These are phyloP conservation scores for Cheilosia variabilis DNA, from an alignment of 2,888 invertebrate species.

Conservation along the genomic window DNA sequence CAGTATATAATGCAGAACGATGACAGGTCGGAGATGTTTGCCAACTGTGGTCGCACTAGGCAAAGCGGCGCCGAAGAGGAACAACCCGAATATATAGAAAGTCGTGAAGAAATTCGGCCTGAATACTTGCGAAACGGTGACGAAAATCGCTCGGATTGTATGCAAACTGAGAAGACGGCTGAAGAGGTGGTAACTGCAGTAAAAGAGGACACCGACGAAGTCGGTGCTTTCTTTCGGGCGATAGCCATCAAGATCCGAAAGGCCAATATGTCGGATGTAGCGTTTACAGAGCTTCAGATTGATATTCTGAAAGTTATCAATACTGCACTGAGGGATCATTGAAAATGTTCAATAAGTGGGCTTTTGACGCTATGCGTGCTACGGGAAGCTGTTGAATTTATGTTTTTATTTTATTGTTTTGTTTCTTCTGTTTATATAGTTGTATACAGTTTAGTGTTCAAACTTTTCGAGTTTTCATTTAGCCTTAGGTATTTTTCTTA, in stretches of 20 bases:
- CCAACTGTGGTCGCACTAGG: constrained; percentile 58
- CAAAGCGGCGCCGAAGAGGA: constrained; percentile 3
- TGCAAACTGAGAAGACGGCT: background rate
- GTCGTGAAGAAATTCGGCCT: background rate
- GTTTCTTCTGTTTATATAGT: background rate
- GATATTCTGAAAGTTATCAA: constrained; percentile 81
- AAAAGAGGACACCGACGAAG: constrained; percentile 80
- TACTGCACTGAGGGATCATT: constrained; percentile 80
- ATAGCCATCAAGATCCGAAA: constrained; percentile 82
- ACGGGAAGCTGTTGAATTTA: background rate
- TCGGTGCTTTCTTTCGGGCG: constrained; percentile 81
- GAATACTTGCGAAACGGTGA: background rate
- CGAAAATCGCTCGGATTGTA: background rate
- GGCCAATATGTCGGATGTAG: constrained; percentile 80
- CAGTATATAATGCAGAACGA: constrained; percentile 13
- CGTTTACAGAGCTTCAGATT: constrained; percentile 82
- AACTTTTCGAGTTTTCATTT: background rate
- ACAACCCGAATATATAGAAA: background rate
- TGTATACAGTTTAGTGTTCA: background rate
- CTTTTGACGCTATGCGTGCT: background rate
- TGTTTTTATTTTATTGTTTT: background rate
- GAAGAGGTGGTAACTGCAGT: background rate
- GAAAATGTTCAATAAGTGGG: background rate
- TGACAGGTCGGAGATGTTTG: constrained; percentile 49
- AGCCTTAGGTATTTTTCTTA: background rate